These are phyloP conservation scores for Grapholita molesta DNA, from an alignment of 1,140 invertebrate species.

Conservation along the genomic window DNA sequence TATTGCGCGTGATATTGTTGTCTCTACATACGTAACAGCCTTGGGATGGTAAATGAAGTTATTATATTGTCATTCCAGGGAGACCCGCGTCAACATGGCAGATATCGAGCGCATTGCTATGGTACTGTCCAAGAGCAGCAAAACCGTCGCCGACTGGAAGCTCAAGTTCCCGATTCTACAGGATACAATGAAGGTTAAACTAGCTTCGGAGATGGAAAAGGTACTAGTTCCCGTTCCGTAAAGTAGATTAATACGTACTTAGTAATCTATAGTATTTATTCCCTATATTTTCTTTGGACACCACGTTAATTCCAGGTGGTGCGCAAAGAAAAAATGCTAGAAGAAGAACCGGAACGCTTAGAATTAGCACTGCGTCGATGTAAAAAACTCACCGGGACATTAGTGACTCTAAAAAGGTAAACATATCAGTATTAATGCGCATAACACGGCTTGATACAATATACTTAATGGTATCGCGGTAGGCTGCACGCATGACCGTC, in stretches of 20 bases:
- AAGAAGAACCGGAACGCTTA: constrained; percentile 95
- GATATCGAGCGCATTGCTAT: constrained; percentile 98
- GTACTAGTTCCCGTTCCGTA: constrained; percentile 30
- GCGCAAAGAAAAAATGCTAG: constrained; percentile 96
- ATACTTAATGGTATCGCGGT: too few species aligned
- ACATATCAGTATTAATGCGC: too few species aligned
- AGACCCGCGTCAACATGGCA: constrained; percentile 96
- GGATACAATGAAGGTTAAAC: constrained; percentile 91
- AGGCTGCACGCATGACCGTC: too few species aligned
- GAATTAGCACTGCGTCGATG: constrained; percentile 94
- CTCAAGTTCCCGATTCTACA: constrained; percentile 93
- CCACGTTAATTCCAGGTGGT: constrained; percentile 80
- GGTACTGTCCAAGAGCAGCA: constrained; percentile 86
- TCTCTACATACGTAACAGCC: too few species aligned
- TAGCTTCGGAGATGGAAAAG: constrained; percentile 96
- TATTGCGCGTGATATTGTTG: too few species aligned
- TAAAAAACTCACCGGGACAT: constrained; percentile 97
- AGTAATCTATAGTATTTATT: not conserved
- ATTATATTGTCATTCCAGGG: constrained; percentile 54
- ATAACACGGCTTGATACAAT: too few species aligned
- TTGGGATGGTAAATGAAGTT: not conserved
- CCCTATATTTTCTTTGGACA: not conserved
- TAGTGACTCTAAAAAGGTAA: constrained; percentile 97
- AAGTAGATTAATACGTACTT: not conserved
- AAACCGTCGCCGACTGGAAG: constrained; percentile 97